These are phyloP conservation scores for Ostrea edulis DNA, from an alignment of 1,140 invertebrate species.

Conservation along the genomic window DNA sequence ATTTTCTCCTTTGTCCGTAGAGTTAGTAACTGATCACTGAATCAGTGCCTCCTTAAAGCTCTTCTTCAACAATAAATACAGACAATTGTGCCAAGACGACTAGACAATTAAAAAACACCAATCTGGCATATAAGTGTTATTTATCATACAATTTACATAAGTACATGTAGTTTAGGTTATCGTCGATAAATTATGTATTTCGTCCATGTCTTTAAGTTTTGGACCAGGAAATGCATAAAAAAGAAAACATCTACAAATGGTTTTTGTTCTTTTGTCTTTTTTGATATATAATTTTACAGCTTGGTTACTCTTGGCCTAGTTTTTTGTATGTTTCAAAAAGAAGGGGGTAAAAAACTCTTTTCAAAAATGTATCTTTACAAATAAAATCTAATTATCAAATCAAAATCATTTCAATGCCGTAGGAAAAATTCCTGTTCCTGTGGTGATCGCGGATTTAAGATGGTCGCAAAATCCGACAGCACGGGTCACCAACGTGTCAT, in stretches of 20 bases:
- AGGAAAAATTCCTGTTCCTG: constrained; percentile 3
- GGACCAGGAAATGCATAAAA: neutral
- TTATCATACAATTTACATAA: constrained; percentile 27
- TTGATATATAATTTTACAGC: no score
- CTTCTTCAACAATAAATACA: constrained; percentile 21
- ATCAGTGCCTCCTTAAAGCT: constrained; percentile 18
- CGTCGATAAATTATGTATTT: constrained; percentile 5
- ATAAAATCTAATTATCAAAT: constrained; percentile 29
- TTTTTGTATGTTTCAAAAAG: neutral
- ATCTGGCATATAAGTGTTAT: constrained; percentile 29
- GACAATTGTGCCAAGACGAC: constrained; percentile 34
- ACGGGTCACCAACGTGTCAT: constrained; percentile 23
- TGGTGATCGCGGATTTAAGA: constrained; percentile 26
- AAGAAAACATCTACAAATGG: neutral
- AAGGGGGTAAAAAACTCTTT: neutral
- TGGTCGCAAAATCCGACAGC: constrained; percentile 8
- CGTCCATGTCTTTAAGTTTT: neutral
- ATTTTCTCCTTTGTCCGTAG: constrained; percentile 34
- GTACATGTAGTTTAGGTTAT: neutral
- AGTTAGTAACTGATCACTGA: constrained; percentile 26
- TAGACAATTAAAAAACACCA: constrained; percentile 32
- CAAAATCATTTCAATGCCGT: constrained; percentile 16
- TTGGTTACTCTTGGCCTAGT: no score
- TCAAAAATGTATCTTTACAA: neutral
- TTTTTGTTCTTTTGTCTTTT: neutral